Base-by-base conservation (phyloP, 2,888 invertebrate species). In the Oegoconia quadripuncta region DNA sequence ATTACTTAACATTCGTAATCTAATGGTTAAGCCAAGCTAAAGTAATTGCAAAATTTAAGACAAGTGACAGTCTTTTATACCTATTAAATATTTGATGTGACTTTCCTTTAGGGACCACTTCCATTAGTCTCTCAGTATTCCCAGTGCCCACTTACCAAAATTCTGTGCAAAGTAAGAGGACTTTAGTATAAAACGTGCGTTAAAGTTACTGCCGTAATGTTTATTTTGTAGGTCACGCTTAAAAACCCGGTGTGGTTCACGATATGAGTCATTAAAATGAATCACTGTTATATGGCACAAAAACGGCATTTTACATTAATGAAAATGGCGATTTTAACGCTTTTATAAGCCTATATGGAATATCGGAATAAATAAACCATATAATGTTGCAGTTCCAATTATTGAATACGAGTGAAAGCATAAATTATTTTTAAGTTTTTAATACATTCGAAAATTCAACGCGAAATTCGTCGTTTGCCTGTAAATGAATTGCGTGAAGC, bases 381-480 rank as follows among this genome's bases (percentile, higher is more conserved):
- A n/a, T n/a, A n/a, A n/a, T n/a, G n/a, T n/a, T n/a, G n/a, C n/a
- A n/a, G n/a, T n/a, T n/a, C n/a, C n/a, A n/a, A n/a, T n/a, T n/a
- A n/a, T n/a, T n/a, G n/a, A n/a, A 23, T 9, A n/a, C n/a, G n/a
- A n/a, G 20, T 20, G 7, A 7, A 7, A 6, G 5, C 20, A 7
- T 6, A 20, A 23, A 23, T 23, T 20, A 20, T 20, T 20, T 20
- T 4, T 20, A 4, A 4, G 5, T 20, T 20, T 20, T 20, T 20
- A 16, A 17, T 32, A 4, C 13, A 12, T 36, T 36, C n/a, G n/a
- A n/a, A 22, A 36, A 12, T 29, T 29, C 23, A 18, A 33, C 40
- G 42, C 42, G 29, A 55, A 59, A 66, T 55, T 56, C 48, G 44
- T 55, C 53, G 54, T 64, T 58, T 52, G n/a, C n/a, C 45, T 43